phyloP scores from a whole-genome alignment of 2,888 invertebrate genomes.

The Melitaea athalia region DNA sequence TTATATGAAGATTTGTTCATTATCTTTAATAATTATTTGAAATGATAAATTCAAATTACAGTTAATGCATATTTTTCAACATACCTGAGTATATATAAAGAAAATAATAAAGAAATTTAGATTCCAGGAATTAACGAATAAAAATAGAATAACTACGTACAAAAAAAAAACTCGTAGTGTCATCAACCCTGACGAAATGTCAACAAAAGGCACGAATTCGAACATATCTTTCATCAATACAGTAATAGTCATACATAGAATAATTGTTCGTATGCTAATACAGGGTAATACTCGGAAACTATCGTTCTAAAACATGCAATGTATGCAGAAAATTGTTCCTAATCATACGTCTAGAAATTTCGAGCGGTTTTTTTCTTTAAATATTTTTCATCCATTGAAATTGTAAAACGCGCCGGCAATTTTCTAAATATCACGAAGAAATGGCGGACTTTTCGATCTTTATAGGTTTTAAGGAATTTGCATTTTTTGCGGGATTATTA shows the following conservation, averaged over 20 bases:
- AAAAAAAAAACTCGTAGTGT: not conserved
- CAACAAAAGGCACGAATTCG: constrained; percentile 10
- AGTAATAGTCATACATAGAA: constrained; percentile 27
- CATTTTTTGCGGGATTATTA: not conserved
- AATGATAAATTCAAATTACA: too few species aligned
- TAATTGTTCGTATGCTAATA: constrained; percentile 43
- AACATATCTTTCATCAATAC: constrained; percentile 12
- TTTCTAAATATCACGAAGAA: constrained; percentile 16
- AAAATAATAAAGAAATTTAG: too few species aligned
- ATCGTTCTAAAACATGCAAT: constrained; percentile 46
- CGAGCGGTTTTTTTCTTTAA: constrained; percentile 32
- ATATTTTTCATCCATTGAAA: not conserved
- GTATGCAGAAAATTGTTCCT: constrained; percentile 54
- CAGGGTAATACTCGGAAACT: constrained; percentile 43
- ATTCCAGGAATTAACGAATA: not conserved
- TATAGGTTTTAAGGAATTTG: constrained; percentile 3
- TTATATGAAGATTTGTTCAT: too few species aligned
- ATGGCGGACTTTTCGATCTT: not conserved
- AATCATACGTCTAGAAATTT: constrained; percentile 57
- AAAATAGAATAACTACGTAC: not conserved
- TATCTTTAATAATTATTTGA: too few species aligned
- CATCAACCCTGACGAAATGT: constrained; percentile 4
- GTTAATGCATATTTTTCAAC: too few species aligned
- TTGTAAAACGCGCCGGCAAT: constrained; percentile 2
- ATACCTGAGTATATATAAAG: too few species aligned